Conservation (phyloP, 2,113 vertebrate genomes). For the Typhlomys cinereus region DNA sequence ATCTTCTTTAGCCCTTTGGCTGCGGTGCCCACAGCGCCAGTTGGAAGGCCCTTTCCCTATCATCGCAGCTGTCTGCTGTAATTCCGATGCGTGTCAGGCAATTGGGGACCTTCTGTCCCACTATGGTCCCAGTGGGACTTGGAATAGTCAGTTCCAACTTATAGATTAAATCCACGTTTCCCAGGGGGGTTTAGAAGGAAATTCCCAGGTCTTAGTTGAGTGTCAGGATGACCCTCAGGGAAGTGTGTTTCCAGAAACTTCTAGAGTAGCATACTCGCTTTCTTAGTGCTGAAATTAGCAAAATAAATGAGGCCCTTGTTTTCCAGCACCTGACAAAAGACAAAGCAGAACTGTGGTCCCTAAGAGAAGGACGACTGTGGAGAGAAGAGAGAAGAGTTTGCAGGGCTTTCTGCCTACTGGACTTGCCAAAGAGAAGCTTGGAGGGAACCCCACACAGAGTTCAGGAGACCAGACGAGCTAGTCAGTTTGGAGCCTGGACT, state of each 20-base stretch:
- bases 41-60: accelerated
- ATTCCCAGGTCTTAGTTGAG: neutral
- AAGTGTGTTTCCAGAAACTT: neutral
- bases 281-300: neutral
- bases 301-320: neutral
- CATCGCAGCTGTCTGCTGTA: neutral
- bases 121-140: neutral
- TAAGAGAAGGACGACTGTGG: neutral
- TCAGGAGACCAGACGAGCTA: neutral
- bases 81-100: accelerated
- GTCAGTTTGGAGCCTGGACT: neutral
- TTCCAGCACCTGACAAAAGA: neutral
- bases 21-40: accelerated
- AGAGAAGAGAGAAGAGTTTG: accelerated
- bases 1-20: neutral
- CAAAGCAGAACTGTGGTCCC: neutral
- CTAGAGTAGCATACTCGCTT: neutral
- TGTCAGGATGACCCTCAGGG: neutral
- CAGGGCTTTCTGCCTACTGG: neutral
- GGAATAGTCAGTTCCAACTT: neutral
- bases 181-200: constrained; percentile 21
- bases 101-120: neutral
- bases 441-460: neutral
- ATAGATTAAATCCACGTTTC: neutral
- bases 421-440: neutral